These are phyloP conservation scores for Thamnaconus septentrionalis DNA, from an alignment of 2,113 vertebrate species.

Conservation along the genomic window DNA sequence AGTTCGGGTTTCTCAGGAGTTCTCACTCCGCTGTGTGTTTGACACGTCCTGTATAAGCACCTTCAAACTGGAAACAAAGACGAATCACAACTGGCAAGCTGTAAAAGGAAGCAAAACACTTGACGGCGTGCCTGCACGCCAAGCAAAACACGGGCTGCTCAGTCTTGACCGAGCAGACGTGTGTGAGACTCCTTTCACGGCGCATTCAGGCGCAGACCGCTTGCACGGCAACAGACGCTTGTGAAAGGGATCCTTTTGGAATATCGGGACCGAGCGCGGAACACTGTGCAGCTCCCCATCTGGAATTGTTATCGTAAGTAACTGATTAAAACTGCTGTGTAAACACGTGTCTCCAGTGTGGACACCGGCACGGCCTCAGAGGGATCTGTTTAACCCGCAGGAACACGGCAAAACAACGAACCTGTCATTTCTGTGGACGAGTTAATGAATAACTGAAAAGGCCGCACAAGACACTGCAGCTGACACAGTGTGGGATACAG, in stretches of 20 bases:
- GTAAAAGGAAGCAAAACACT: slow-evolving; percentile 46
- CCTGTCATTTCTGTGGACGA: neutral
- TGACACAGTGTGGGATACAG: neutral
- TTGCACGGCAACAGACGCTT: too few relatives aligned
- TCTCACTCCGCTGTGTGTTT: slow-evolving; percentile 14
- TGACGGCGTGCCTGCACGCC: slow-evolving; percentile 25
- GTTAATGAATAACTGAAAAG: neutral
- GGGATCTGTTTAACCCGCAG: too few relatives aligned
- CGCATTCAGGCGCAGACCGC: neutral
- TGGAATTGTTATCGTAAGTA: slow-evolving; percentile 13
- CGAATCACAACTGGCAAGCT: slow-evolving; percentile 42
- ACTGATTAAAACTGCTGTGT: neutral
- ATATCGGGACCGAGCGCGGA: slow-evolving; percentile 3
- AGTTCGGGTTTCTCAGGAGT: slow-evolving; percentile 5
- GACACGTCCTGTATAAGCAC: slow-evolving; percentile 29
- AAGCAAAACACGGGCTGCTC: slow-evolving; percentile 36
- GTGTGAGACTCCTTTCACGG: slow-evolving; percentile 9
- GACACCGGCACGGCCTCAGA: neutral
- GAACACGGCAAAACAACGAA: neutral
- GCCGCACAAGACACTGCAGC: too few relatives aligned
- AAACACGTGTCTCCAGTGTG: neutral
- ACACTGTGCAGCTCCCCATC: slow-evolving; percentile 3
- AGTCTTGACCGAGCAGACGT: slow-evolving; percentile 13
- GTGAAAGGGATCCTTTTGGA: neutral
- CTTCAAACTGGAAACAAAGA: slow-evolving; percentile 23